These are phyloP conservation scores for Myiotriccus ornatus DNA, from an alignment of 2,797 vertebrate species.

Conservation along the genomic window DNA sequence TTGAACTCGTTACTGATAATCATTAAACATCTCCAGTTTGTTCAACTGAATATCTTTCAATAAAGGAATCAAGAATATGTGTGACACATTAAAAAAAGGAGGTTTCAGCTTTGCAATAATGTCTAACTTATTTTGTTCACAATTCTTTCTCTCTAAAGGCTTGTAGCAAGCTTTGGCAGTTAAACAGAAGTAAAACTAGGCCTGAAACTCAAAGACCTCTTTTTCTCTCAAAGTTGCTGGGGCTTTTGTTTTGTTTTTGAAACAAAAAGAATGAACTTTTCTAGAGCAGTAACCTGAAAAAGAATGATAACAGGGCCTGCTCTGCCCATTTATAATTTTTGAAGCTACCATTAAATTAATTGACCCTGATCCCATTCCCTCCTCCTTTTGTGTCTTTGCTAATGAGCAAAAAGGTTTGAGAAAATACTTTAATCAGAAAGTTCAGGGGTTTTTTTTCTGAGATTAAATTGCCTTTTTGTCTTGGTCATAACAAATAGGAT, in stretches of 20 bases:
- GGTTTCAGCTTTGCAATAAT: neutral
- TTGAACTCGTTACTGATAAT: neutral
- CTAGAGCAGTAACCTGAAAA: neutral
- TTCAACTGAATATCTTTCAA: neutral
- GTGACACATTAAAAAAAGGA: neutral
- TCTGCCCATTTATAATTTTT: neutral
- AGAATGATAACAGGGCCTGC: neutral
- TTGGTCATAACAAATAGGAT: neutral
- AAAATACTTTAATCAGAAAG: neutral
- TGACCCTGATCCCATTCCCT: neutral
- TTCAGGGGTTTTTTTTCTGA: neutral
- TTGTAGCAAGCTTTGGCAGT: neutral
- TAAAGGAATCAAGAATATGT: neutral
- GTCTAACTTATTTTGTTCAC: neutral
- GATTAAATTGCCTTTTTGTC: neutral
- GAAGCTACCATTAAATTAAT: neutral
- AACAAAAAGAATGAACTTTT: neutral
- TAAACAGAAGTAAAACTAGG: neutral
- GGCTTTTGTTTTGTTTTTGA: neutral
- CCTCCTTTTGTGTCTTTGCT: neutral
- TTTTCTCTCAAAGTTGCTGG: neutral
- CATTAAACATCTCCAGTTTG: neutral
- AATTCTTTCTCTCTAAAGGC: neutral
- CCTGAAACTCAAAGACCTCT: neutral
- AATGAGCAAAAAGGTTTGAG: neutral